Base-by-base conservation (phyloP, 2,888 invertebrate species). In the Agrotis clavis region DNA sequence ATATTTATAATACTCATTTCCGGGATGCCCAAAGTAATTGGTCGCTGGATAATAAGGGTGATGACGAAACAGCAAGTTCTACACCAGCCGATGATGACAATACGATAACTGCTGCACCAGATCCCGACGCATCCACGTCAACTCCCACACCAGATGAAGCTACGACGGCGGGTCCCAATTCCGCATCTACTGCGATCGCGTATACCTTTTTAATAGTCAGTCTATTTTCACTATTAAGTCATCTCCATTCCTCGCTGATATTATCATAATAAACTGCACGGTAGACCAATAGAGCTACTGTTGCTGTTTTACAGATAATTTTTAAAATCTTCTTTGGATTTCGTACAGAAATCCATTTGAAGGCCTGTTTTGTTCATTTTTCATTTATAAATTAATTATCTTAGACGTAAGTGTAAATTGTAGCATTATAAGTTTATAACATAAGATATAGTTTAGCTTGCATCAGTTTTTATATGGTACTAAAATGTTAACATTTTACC, bases 1-100 rank as follows among this genome's bases (percentile, higher is more conserved):
- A 83, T 19, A 91, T 95, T 69, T 95, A 95, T 79, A 79, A 79
- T 16, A 81, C 89, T 2, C 84, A 92, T 81, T 95, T 94, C 71
- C 75, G 90, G n/a, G 95, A 95, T 78, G 94, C 95, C 50, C 80
- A 88, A 74, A 88, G 93, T 54, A 91, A 67, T 66, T 95, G 94
- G 93, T 9, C 25, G 6, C 64, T 92, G 59, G 75, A 47, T 25
- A 88, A 88, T 2, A 89, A 90, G 41, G 74, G 82, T 18, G 90
- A 90, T 0, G 86, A 87, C 5, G 86, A 83, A 0, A 19, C 35
- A 0, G 14, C 30, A 47, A 47, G 4, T 13, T 16, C 47, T 47
- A 3, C 14, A 47, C 16, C 47, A 4, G 57, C 85, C 35, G 74
- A 81, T 18, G 90, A 90, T 0, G 86, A 87, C 4, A 86, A 83